Evolutionary conservation across 2,888 invertebrate genomes (phyloP).

Genomic region (Acrocyrtus sp.): DNA sequence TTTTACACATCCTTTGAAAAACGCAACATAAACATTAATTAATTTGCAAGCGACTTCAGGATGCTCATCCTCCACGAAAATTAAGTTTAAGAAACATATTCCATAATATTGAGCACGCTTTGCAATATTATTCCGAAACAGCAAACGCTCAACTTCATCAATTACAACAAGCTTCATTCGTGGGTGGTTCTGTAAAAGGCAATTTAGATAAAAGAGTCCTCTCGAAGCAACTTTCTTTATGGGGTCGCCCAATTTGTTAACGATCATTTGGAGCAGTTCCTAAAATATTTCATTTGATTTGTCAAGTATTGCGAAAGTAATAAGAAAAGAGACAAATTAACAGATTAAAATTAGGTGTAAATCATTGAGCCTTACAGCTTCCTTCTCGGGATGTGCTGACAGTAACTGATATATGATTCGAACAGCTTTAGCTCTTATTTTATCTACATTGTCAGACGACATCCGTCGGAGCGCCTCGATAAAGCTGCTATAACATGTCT

Average conservation of each 20-base stretch:
- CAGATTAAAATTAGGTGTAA: not conserved
- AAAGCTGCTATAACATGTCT: conserved; percentile 78
- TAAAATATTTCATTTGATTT: no score
- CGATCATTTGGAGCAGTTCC: conserved; percentile 80
- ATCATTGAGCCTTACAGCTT: conserved; percentile 72
- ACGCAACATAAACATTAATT: conserved; percentile 91
- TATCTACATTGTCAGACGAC: conserved; percentile 83
- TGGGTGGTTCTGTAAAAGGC: conserved; percentile 84
- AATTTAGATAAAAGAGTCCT: conserved; percentile 84
- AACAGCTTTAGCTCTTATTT: conserved; percentile 83
- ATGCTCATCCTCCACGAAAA: conserved; percentile 79
- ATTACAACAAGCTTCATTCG: conserved; percentile 92
- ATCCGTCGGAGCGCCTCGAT: conserved; percentile 78
- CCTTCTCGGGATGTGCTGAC: conserved; percentile 83
- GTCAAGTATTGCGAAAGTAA: not conserved
- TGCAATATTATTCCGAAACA: conserved; percentile 87
- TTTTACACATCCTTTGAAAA: conserved; percentile 92
- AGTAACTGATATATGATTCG: conserved; percentile 79
- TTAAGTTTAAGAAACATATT: conserved; percentile 89
- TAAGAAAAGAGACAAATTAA: not conserved
- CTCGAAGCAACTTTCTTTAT: conserved; percentile 87
- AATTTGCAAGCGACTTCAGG: conserved; percentile 81
- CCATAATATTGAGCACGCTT: conserved; percentile 91
- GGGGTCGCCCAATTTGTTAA: conserved; percentile 97
- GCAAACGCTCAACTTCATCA: conserved; percentile 86